Evolutionary conservation across 2,113 vertebrate genomes (phyloP).

Genomic region (Ophthalmotilapia sp.): DNA sequence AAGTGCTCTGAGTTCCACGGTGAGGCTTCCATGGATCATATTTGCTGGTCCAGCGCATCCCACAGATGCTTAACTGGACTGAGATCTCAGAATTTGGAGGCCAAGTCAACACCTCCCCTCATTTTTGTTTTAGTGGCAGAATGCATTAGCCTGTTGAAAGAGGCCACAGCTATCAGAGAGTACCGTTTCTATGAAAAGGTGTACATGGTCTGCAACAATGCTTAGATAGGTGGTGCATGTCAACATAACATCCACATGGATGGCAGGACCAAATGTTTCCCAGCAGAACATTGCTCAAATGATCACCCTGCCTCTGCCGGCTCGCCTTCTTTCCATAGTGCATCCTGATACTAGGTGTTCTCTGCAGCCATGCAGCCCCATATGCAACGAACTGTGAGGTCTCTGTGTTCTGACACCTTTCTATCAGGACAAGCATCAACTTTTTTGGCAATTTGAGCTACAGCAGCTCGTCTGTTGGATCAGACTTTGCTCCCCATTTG

Average conservation of each 20-base stretch:
- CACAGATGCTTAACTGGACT: neutral
- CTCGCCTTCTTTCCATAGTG: neutral
- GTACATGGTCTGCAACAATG: neutral
- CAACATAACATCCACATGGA: neutral
- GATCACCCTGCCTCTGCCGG: neutral
- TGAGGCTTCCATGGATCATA: neutral
- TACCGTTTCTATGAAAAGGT: neutral
- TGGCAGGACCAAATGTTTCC: neutral
- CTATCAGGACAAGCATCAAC: neutral
- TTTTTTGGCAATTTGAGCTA: neutral
- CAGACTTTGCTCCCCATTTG: neutral
- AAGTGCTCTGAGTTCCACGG: neutral
- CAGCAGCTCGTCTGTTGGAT: neutral
- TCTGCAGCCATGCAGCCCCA: neutral
- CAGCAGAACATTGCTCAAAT: neutral
- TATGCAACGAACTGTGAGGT: neutral
- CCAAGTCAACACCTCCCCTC: neutral
- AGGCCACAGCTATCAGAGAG: neutral
- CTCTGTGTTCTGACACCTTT: neutral
- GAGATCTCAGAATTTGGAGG: neutral
- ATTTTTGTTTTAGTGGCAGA: neutral
- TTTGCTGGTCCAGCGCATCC: neutral
- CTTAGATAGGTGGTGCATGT: neutral
- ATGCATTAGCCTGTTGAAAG: neutral
- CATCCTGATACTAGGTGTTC: neutral